Percentiles rank a stretch among this genome's conserved stretches.
Evolutionary conservation across 2,113 vertebrate species (phyloP).

Genomic region (Nycticorax nycticorax): DNA sequence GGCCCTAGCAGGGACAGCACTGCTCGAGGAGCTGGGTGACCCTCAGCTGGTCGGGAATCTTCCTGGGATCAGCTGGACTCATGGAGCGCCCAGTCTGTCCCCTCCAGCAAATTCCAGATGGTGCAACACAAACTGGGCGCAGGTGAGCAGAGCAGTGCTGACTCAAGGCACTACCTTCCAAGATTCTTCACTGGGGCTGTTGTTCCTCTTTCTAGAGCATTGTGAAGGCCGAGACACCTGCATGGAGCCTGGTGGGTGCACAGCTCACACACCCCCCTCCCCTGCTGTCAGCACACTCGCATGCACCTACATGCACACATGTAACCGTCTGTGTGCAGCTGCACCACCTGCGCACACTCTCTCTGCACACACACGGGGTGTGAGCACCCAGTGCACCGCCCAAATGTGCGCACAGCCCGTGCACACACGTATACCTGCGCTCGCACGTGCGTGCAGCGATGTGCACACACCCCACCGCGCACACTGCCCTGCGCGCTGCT

Average conservation of each 20-base stretch:
- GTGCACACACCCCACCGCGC: accelerated
- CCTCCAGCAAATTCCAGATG: background rate
- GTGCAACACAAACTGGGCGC: background rate
- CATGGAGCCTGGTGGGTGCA: background rate
- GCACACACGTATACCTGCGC: background rate
- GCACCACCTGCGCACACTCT: background rate
- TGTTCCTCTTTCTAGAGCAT: background rate
- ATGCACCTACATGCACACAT: background rate
- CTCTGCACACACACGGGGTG: background rate
- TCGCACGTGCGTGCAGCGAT: accelerated
- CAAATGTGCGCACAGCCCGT: accelerated
- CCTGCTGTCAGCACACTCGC: background rate
- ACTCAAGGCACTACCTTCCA: background rate
- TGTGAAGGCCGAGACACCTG: background rate
- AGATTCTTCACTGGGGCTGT: background rate
- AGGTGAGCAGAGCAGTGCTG: background rate
- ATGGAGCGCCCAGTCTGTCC: background rate
- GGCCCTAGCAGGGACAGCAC: background rate
- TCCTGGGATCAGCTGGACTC: background rate
- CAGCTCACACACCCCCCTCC: background rate
- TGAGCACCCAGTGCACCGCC: background rate
- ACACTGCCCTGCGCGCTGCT: accelerated
- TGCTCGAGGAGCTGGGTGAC: background rate
- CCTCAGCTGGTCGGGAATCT: background rate
- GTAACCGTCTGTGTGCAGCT: background rate